Evolutionary conservation across 2,888 invertebrate species (phyloP).

Genomic region (Heliconius hortense): DNA sequence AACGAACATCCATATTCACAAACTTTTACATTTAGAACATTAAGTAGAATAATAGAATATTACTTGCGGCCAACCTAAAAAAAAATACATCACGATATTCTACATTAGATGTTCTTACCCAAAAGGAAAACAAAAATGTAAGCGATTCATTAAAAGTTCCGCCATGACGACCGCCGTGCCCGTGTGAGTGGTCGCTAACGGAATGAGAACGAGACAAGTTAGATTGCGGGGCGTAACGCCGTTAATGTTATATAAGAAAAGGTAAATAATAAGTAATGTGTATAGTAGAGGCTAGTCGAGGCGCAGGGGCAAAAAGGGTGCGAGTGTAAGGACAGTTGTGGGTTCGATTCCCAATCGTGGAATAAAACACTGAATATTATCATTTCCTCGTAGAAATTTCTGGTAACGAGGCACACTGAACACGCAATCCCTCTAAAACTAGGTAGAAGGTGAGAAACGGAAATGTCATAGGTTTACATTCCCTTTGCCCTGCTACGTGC

Average conservation of each 20-base stretch:
- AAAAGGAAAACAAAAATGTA: slow-evolving; percentile 49
- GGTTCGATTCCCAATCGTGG: neutral
- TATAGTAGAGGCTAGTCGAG: too few relatives aligned
- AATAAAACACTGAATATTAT: neutral
- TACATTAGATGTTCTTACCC: slow-evolving; percentile 44
- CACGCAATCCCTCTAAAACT: neutral
- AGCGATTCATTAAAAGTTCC: slow-evolving; percentile 75
- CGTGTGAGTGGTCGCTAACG: slow-evolving; percentile 47
- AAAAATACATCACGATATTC: neutral
- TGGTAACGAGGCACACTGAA: neutral
- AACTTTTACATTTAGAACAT: too few relatives aligned
- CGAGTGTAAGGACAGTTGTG: neutral
- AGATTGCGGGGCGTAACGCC: neutral
- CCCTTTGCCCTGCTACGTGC: too few relatives aligned
- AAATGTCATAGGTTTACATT: too few relatives aligned
- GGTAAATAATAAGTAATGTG: neutral
- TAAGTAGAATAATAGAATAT: neutral
- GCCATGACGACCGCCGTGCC: slow-evolving; percentile 61
- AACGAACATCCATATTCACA: too few relatives aligned
- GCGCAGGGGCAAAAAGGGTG: too few relatives aligned
- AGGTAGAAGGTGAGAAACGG: neutral
- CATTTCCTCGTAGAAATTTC: neutral
- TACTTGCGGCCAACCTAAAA: neutral
- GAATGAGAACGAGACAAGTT: slow-evolving; percentile 2
- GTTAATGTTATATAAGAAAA: neutral